phyloP scores from a whole-genome alignment of 1,140 invertebrate species.

The Drosophila lacertosa region DNA sequence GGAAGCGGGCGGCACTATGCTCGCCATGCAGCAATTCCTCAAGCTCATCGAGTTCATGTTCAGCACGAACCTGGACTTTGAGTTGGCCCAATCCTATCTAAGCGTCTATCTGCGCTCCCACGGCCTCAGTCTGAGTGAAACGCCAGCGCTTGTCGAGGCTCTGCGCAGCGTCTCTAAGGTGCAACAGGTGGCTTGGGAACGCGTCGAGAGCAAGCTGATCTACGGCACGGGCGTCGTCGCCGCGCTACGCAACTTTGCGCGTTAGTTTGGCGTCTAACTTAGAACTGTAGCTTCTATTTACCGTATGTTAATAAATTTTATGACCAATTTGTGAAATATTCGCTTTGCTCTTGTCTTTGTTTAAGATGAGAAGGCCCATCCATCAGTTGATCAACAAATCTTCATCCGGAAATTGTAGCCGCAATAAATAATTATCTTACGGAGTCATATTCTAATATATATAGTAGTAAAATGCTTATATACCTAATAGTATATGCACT shows the following conservation, averaged over 20 bases:
- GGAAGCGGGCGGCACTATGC: slow-evolving; percentile 88
- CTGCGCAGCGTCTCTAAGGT: slow-evolving; percentile 86
- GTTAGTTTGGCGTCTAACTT: slow-evolving; percentile 39
- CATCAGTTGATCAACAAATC: neutral
- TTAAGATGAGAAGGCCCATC: neutral
- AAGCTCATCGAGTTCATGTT: slow-evolving; percentile 90
- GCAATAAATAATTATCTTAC: too few species aligned
- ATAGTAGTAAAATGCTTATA: too few species aligned
- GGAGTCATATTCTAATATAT: too few species aligned
- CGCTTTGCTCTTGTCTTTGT: neutral
- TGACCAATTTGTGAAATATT: slow-evolving; percentile 31
- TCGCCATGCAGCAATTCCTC: slow-evolving; percentile 92
- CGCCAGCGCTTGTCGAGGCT: slow-evolving; percentile 85
- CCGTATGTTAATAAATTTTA: slow-evolving; percentile 55
- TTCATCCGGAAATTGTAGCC: too few species aligned
- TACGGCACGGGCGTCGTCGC: slow-evolving; percentile 92
- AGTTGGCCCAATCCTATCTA: slow-evolving; percentile 96
- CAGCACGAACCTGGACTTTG: slow-evolving; percentile 92
- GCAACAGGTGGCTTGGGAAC: slow-evolving; percentile 88
- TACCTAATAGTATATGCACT: too few species aligned
- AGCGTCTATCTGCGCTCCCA: slow-evolving; percentile 95
- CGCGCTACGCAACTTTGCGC: slow-evolving; percentile 87
- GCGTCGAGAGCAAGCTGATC: slow-evolving; percentile 89
- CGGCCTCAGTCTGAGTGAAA: slow-evolving; percentile 87
- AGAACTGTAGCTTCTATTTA: slow-evolving; percentile 33